Conservation (phyloP, 2,113 vertebrate genomes). For the Pluvianellus socialis region DNA sequence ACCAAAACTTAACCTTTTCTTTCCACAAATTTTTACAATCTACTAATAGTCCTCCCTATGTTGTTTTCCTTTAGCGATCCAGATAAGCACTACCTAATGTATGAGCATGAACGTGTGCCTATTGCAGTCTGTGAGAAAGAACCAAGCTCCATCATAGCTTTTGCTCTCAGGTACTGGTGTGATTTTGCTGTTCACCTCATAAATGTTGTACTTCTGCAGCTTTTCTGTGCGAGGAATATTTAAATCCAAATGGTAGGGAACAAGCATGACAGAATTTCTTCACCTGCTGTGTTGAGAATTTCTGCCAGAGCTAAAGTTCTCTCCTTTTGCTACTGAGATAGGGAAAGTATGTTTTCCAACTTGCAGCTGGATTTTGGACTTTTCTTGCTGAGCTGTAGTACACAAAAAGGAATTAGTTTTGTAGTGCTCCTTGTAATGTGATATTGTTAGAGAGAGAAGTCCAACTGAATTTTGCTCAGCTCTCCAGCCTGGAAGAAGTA, state of each 20-base stretch:
- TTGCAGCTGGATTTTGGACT: not conserved
- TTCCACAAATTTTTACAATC: not conserved
- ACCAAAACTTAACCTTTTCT: not conserved
- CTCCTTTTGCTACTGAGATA: not conserved
- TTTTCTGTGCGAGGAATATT: not conserved
- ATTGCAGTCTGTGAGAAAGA: slow-evolving; percentile 97
- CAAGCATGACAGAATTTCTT: not conserved
- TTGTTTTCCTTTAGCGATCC: slow-evolving; percentile 83
- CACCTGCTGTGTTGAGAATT: not conserved
- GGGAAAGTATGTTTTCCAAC: not conserved
- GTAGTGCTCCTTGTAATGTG: not conserved
- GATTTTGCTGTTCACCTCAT: not conserved
- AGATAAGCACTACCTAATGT: slow-evolving; percentile 98
- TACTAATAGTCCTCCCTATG: not conserved
- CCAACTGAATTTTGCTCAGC: not conserved
- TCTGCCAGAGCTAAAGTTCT: not conserved
- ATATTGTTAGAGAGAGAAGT: not conserved
- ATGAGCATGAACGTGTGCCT: slow-evolving; percentile 94
- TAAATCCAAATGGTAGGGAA: not conserved
- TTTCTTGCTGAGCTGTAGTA: not conserved
- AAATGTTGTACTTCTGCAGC: not conserved
- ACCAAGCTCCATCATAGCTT: slow-evolving; percentile 98
- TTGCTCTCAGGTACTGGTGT: slow-evolving; percentile 90
- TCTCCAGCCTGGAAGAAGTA: not conserved
- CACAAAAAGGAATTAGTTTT: not conserved